Conservation (phyloP, 2,113 vertebrate species). For the Sinocyclocheilus maitianheensis region DNA sequence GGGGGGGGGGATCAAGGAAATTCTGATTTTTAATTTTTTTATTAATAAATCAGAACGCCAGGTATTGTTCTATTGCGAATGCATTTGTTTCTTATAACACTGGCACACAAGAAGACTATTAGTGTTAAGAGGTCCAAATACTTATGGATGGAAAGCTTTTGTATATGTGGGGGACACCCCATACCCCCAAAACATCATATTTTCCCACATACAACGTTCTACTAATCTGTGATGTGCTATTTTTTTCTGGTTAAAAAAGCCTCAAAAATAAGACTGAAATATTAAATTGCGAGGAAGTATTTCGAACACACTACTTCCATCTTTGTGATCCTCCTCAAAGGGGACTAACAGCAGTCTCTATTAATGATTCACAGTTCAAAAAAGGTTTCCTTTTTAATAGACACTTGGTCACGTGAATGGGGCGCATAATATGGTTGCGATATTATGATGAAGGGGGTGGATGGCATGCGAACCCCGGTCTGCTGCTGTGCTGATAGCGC, state of each 20-base stretch:
- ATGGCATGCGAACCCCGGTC: constrained; percentile 77
- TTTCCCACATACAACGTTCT: not conserved
- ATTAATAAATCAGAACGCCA: constrained; percentile 62
- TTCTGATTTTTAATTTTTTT: not conserved
- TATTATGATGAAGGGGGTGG: constrained; percentile 87
- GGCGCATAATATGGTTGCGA: constrained; percentile 87
- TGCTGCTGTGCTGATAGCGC: constrained; percentile 87
- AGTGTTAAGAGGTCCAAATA: not conserved
- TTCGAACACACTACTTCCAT: constrained; percentile 43
- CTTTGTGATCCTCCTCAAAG: constrained; percentile 67
- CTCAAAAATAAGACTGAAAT: not conserved
- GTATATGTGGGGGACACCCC: not conserved
- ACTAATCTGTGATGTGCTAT: not conserved
- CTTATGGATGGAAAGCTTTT: not conserved
- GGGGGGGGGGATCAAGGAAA: not conserved
- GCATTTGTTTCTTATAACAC: not conserved
- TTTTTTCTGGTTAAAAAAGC: not conserved
- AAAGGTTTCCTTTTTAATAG: constrained; percentile 92
- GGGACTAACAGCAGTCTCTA: constrained; percentile 81
- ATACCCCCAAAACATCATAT: not conserved
- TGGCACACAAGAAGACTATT: not conserved
- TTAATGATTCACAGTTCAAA: constrained; percentile 94
- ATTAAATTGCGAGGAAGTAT: not conserved
- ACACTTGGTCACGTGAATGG: constrained; percentile 96
- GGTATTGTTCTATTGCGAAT: constrained; percentile 48